Evolutionary conservation across 2,797 vertebrate genomes (phyloP).

Genomic region (Xerus rutilus): DNA sequence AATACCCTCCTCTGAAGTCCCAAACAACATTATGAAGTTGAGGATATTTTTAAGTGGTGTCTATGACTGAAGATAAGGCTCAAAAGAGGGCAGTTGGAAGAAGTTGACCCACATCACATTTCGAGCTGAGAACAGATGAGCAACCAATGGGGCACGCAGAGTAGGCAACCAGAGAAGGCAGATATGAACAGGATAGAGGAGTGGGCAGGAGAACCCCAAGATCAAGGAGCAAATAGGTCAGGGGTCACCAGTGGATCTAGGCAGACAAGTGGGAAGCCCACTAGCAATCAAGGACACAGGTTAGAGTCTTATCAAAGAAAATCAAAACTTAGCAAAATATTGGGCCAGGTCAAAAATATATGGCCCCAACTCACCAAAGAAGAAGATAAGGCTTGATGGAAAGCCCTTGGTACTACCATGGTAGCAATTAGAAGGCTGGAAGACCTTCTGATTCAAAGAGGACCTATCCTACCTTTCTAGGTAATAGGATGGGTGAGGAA

Average conservation of each 20-base stretch:
- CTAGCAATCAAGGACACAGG: constrained; percentile 2
- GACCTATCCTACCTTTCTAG: not conserved
- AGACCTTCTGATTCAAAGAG: not conserved
- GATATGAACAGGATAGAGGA: not conserved
- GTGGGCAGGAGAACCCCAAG: not conserved
- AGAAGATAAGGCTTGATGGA: not conserved
- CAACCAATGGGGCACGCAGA: not conserved
- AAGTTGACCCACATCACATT: not conserved
- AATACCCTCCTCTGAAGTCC: not conserved
- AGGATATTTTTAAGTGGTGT: not conserved
- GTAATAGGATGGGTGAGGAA: not conserved
- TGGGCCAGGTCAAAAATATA: no score
- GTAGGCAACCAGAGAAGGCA: not conserved
- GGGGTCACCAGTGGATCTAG: not conserved
- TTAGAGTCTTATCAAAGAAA: not conserved
- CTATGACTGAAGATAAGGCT: constrained; percentile 27
- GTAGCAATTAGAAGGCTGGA: not conserved
- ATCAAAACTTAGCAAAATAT: not conserved
- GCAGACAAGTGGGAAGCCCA: not conserved
- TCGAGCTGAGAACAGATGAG: not conserved
- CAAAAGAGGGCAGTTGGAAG: not conserved
- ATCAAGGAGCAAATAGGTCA: not conserved
- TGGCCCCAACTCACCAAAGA: not conserved
- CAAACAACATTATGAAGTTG: not conserved
- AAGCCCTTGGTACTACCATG: not conserved